A percentile compares a stretch with the other conserved stretches of the same genome.
Evolutionary conservation across 2,888 invertebrate species (phyloP).

Genomic region (Callyntrura sp.): DNA sequence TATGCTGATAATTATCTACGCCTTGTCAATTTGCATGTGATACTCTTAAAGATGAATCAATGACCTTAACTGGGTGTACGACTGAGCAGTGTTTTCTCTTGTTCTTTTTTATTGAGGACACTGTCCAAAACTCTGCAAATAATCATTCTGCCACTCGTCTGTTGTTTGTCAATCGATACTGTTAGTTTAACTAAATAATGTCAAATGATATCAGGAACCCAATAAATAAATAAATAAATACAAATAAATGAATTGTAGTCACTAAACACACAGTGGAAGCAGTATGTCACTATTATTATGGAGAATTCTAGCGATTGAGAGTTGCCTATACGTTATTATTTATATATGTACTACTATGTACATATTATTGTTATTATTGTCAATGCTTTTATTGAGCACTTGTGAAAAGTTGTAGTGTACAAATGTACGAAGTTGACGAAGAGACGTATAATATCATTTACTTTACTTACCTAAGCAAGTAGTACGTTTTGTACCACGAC

Average conservation of each 20-base stretch:
- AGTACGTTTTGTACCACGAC: conserved; percentile 14
- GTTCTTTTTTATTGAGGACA: conserved; percentile 41
- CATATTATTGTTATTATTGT: neutral
- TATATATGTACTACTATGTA: neutral
- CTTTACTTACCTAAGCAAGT: neutral
- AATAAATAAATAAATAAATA: conserved; percentile 52
- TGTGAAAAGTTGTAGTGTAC: conserved; percentile 10
- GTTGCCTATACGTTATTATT: neutral
- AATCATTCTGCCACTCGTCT: conserved; percentile 1
- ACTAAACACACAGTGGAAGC: neutral
- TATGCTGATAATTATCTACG: neutral
- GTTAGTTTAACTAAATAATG: conserved; percentile 26
- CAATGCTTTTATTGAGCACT: neutral
- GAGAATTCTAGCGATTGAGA: neutral
- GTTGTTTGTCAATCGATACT: conserved; percentile 30
- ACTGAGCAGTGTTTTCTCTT: neutral
- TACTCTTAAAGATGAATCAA: conserved; percentile 43
- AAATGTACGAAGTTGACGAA: conserved; percentile 12
- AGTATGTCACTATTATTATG: neutral
- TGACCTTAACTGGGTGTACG: conserved; percentile 13
- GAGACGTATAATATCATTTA: neutral
- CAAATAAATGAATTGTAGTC: neutral
- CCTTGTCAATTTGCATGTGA: neutral
- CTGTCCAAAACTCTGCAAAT: conserved; percentile 24
- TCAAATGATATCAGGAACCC: conserved; percentile 36